A percentile compares a stretch with the other conserved stretches of the same genome.
Conservation (phyloP, 2,888 invertebrate species). For the Drosophila limbata region DNA sequence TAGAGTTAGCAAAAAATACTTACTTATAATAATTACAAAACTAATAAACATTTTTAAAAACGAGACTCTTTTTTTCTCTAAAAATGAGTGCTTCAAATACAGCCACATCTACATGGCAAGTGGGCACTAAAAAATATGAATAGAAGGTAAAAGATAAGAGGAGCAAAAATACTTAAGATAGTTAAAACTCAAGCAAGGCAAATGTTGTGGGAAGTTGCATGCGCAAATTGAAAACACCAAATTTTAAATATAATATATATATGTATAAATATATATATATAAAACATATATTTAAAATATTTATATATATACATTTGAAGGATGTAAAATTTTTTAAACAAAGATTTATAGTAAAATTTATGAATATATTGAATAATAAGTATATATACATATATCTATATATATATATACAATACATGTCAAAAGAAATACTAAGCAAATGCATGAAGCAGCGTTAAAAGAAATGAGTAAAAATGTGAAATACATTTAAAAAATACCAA, state of each 20-base stretch:
- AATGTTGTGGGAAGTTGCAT: conserved; percentile 52
- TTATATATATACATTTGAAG: conserved; percentile 33
- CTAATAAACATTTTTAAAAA: conserved; percentile 42
- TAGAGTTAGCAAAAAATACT: conserved; percentile 51
- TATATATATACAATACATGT: conserved; percentile 38
- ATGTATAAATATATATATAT: conserved; percentile 43
- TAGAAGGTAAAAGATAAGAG: conserved; percentile 7
- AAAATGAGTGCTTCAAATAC: conserved; percentile 41
- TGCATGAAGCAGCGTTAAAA: conserved; percentile 25
- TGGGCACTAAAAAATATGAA: conserved; percentile 35
- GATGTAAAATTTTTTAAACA: conserved; percentile 72
- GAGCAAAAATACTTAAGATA: conserved; percentile 34
- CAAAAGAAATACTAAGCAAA: conserved; percentile 32
- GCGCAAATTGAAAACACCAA: conserved; percentile 73
- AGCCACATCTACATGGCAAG: conserved; percentile 75
- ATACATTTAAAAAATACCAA: conserved; percentile 73
- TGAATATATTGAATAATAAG: conserved; percentile 59
- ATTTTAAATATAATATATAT: conserved; percentile 64
- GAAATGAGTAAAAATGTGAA: conserved; percentile 63
- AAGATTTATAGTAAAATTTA: conserved; percentile 78
- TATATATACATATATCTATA: conserved; percentile 38
- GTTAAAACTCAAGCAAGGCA: conserved; percentile 31
- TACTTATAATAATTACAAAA: conserved; percentile 20
- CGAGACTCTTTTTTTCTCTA: conserved; percentile 49
- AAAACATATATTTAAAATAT: conserved; percentile 34